Percentiles rank a stretch among this genome's conserved stretches.
phyloP scores from a whole-genome alignment of 2,797 vertebrate species.

The Mus caroli region DNA sequence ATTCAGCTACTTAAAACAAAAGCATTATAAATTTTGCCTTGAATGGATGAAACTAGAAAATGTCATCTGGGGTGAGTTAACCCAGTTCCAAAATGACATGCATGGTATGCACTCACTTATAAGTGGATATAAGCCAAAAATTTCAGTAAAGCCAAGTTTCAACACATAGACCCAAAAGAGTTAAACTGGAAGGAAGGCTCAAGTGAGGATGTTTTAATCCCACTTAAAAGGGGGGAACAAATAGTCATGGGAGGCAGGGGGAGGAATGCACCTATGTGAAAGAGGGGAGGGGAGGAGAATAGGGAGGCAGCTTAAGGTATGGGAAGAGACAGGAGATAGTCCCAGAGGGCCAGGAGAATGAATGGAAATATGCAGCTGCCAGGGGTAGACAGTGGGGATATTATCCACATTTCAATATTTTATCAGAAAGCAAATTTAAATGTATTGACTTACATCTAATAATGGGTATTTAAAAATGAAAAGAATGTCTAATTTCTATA shows the following conservation, averaged over 20 bases:
- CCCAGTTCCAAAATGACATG: background rate
- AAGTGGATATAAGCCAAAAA: background rate
- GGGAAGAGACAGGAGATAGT: background rate
- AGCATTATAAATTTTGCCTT: too few relatives aligned
- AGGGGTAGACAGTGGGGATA: too few relatives aligned
- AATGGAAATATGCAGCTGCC: background rate
- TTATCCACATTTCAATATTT: background rate
- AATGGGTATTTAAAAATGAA: background rate
- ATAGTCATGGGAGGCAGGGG: background rate
- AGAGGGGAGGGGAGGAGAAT: background rate
- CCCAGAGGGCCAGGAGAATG: background rate
- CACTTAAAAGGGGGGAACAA: background rate
- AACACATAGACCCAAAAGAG: background rate
- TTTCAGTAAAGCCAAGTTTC: background rate
- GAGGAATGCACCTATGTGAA: background rate
- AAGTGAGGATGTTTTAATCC: background rate
- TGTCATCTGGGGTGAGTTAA: too few relatives aligned
- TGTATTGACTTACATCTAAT: constrained; percentile 6
- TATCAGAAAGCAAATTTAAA: background rate
- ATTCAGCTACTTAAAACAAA: too few relatives aligned
- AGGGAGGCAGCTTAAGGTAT: background rate
- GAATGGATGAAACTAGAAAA: too few relatives aligned
- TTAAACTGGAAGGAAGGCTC: too few relatives aligned
- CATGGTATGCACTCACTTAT: background rate
- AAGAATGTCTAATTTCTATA: background rate